Conservation (phyloP, 2,113 vertebrate genomes). For the Oncorhynchus kisutch region DNA sequence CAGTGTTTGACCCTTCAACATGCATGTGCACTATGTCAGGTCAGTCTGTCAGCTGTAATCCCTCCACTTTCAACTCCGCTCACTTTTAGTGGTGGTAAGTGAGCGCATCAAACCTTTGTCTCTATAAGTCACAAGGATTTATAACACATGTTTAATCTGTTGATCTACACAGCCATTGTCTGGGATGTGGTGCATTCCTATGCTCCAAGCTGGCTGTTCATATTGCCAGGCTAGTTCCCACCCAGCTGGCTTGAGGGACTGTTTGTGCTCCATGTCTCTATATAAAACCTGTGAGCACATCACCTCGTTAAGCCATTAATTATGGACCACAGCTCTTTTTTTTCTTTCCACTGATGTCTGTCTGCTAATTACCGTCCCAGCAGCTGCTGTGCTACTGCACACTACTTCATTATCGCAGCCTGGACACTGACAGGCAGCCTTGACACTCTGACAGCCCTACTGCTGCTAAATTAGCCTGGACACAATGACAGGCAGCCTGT, state of each 20-base stretch:
- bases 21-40: background rate
- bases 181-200: slow-evolving; percentile 4
- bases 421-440: background rate
- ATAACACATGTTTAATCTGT: background rate
- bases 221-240: background rate
- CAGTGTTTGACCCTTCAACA: background rate
- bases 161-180: background rate
- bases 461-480: background rate
- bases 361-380: slow-evolving; percentile 47
- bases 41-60: background rate
- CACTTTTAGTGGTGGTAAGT: background rate
- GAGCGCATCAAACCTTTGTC: background rate
- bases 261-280: slow-evolving; percentile 28
- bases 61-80: background rate
- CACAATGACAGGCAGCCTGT: slow-evolving; percentile 1
- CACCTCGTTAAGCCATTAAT: slow-evolving; percentile 60
- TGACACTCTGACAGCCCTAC: background rate
- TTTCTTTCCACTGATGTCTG: slow-evolving; percentile 30
- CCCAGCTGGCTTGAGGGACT: slow-evolving; percentile 1
- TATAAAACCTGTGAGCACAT: slow-evolving; percentile 46
- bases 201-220: background rate
- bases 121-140: background rate
- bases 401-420: slow-evolving; percentile 34
- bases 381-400: slow-evolving; percentile 55
- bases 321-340: slow-evolving; percentile 24